Evolutionary conservation across 2,113 vertebrate genomes (phyloP).

Genomic region (Saccopteryx bilineata): DNA sequence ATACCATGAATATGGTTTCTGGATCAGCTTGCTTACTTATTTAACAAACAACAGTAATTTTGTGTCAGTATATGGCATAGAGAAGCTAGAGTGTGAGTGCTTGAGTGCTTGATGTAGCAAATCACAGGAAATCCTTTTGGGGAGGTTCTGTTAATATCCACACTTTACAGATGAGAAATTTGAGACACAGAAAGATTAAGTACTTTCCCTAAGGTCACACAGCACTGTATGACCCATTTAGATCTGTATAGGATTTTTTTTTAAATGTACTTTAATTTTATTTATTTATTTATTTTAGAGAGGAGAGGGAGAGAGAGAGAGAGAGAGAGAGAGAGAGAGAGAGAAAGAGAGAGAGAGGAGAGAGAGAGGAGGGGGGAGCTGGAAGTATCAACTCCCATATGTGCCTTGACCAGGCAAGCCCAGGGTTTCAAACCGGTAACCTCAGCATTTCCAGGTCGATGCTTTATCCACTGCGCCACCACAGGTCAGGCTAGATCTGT

Average conservation of each 20-base stretch:
- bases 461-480: too few relatives aligned
- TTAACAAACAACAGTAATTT: background rate
- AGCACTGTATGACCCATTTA: background rate
- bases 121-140: background rate
- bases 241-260: background rate
- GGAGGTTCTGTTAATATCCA: background rate
- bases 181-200: background rate
- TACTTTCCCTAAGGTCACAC: background rate
- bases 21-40: slow-evolving; percentile 2
- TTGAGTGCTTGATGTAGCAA: background rate
- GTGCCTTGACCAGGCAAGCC: too few relatives aligned
- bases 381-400: too few relatives aligned
- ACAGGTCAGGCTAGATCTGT: too few relatives aligned
- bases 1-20: background rate
- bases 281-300: too few relatives aligned
- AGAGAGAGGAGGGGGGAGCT: too few relatives aligned
- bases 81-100: background rate
- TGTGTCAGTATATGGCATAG: background rate
- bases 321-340: too few relatives aligned
- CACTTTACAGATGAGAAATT: background rate
- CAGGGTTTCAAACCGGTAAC: too few relatives aligned
- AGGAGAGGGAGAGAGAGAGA: too few relatives aligned
- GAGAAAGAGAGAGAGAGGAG: too few relatives aligned
- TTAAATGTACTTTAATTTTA: too few relatives aligned
- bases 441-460: too few relatives aligned